Percentiles rank a stretch among this genome's conserved stretches.
Conservation (phyloP, 2,888 invertebrate genomes). For the Pelosia muscerda region DNA sequence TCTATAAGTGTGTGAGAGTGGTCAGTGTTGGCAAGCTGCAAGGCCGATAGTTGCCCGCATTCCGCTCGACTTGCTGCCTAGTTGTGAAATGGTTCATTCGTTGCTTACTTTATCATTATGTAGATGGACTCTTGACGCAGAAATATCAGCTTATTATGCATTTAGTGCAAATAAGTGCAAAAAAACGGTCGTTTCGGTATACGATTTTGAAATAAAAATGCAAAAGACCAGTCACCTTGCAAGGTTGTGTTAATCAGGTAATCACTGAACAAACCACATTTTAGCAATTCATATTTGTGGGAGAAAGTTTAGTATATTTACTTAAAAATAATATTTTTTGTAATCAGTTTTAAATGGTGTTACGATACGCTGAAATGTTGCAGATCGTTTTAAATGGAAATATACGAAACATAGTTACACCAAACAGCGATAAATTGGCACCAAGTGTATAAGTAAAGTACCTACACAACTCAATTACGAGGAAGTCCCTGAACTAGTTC, state of each 20-base stretch:
- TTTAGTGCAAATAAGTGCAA: conserved; percentile 38
- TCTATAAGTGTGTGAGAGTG: conserved; percentile 76
- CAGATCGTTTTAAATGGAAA: background rate
- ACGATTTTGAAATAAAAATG: conserved; percentile 19
- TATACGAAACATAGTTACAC: conserved; percentile 16
- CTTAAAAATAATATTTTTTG: conserved; percentile 3
- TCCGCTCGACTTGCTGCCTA: conserved; percentile 73
- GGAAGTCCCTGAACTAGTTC: conserved; percentile 81
- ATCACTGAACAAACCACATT: conserved; percentile 27
- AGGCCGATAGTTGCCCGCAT: conserved; percentile 82
- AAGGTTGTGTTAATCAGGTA: conserved; percentile 44
- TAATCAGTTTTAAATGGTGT: conserved; percentile 3
- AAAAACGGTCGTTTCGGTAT: conserved; percentile 30
- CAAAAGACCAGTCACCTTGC: conserved; percentile 33
- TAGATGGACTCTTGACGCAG: conserved; percentile 40
- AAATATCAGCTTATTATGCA: conserved; percentile 31
- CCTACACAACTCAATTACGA: conserved; percentile 73
- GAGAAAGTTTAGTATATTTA: conserved; percentile 39
- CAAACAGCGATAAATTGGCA: conserved; percentile 43
- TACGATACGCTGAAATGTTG: background rate
- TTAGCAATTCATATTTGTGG: conserved; percentile 17
- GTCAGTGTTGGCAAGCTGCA: conserved; percentile 82
- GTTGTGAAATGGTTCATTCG: conserved; percentile 82
- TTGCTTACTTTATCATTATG: conserved; percentile 61
- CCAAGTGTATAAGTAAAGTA: conserved; percentile 52